These are phyloP conservation scores for Tragopan temminckii DNA, from an alignment of 2,797 vertebrate genomes.

Conservation along the genomic window DNA sequence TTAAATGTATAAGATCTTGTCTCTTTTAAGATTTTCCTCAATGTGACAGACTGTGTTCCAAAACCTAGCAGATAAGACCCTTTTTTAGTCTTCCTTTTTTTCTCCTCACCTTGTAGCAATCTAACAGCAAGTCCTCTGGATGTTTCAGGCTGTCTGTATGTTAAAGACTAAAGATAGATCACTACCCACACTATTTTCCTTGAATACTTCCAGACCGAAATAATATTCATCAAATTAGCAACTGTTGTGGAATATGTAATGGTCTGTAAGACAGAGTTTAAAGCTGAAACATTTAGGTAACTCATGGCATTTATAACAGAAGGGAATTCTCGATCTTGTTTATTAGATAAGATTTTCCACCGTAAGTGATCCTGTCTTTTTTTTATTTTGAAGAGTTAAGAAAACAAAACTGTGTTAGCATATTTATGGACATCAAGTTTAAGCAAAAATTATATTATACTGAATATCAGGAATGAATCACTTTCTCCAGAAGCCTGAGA, in stretches of 20 bases:
- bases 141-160: not conserved
- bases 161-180: not conserved
- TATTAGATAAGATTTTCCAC: not conserved
- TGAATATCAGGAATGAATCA: conserved; percentile 23
- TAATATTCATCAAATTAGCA: not conserved
- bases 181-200: not conserved
- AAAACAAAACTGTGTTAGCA: not conserved
- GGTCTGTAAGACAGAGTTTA: not conserved
- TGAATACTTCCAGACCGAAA: not conserved
- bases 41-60: not conserved
- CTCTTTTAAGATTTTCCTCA: not conserved
- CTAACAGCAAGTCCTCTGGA: not conserved
- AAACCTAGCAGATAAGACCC: not conserved
- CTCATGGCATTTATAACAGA: not conserved
- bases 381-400: not conserved
- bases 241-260: not conserved
- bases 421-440: not conserved
- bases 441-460: not conserved
- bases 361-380: not conserved
- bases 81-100: not conserved
- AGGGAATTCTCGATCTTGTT: not conserved
- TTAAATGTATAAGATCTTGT: not conserved
- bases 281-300: not conserved
- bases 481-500: no score
- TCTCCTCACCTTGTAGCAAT: not conserved